A percentile compares a stretch with the other conserved stretches of the same genome.
These are phyloP conservation scores for Carassius gibelio DNA, from an alignment of 2,113 vertebrate species.

Conservation along the genomic window DNA sequence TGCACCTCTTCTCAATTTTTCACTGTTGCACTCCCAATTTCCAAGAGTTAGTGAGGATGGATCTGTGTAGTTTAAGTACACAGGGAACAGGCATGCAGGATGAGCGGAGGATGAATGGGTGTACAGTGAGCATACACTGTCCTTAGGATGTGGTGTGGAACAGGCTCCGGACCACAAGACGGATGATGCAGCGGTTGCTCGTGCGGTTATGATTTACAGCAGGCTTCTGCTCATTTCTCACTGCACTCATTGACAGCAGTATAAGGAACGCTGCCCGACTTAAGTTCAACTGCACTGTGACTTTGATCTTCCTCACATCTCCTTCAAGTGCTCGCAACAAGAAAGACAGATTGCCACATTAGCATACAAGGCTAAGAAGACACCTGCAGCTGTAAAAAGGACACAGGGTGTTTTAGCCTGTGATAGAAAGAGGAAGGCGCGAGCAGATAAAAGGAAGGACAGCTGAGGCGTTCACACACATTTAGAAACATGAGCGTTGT, in stretches of 20 bases:
- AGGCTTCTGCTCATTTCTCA: constrained; percentile 18
- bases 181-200: background rate
- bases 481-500: constrained; percentile 26
- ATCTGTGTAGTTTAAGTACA: constrained; percentile 21
- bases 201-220: constrained; percentile 22
- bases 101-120: constrained; percentile 15
- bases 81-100: constrained; percentile 1
- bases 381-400: constrained; percentile 32
- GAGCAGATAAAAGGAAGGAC: constrained; percentile 14
- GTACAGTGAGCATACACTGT: background rate
- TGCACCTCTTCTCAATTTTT: background rate
- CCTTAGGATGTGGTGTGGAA: constrained; percentile 34
- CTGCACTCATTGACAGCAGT: background rate
- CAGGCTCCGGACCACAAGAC: background rate
- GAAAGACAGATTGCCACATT: constrained; percentile 33
- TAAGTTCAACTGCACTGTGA: background rate
- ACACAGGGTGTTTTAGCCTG: background rate
- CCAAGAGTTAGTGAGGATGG: constrained; percentile 7
- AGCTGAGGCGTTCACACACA: constrained; percentile 37
- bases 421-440: background rate
- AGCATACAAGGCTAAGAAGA: constrained; percentile 28
- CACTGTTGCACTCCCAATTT: background rate
- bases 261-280: background rate
- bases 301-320: constrained; percentile 12
- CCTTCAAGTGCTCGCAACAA: background rate